Conservation (phyloP, 2,888 invertebrate species). For the Caenorhabditis sp. region DNA sequence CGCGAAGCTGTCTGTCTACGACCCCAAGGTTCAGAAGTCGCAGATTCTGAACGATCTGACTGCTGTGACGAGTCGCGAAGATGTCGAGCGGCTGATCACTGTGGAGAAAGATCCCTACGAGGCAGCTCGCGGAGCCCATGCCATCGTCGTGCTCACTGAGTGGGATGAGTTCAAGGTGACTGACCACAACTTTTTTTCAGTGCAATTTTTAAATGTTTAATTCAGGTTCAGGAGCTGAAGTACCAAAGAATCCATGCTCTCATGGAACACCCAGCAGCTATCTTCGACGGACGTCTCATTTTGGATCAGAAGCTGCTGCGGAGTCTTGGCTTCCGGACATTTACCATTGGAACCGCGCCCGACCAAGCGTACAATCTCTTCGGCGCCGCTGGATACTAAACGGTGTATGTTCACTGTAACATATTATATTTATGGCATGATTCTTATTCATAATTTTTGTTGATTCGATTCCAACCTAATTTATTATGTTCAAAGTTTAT, state of each 20-base stretch:
- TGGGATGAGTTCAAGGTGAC: conserved; percentile 98
- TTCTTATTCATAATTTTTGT: too few relatives aligned
- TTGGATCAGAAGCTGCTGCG: conserved; percentile 88
- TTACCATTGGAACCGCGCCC: conserved; percentile 79
- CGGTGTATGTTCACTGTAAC: too few relatives aligned
- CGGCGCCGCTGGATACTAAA: too few relatives aligned
- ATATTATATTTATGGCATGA: too few relatives aligned
- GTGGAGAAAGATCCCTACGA: conserved; percentile 92
- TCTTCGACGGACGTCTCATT: conserved; percentile 98
- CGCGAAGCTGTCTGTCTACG: conserved; percentile 94
- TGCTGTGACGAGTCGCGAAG: conserved; percentile 68
- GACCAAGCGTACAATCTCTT: too few relatives aligned
- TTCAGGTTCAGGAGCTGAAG: conserved; percentile 87
- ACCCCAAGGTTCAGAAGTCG: conserved; percentile 90
- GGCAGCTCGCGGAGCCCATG: conserved; percentile 93
- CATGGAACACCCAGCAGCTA: conserved; percentile 98
- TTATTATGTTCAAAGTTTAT: too few relatives aligned
- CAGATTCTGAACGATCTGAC: conserved; percentile 83
- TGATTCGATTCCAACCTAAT: too few relatives aligned
- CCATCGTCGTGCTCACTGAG: conserved; percentile 96
- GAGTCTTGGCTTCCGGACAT: conserved; percentile 82
- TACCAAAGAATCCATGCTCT: conserved; percentile 92
- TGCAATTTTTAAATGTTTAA: too few relatives aligned
- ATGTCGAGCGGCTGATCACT: conserved; percentile 86
- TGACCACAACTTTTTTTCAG: too few relatives aligned